phyloP scores from a whole-genome alignment of 2,888 invertebrate genomes.

The Oscheius myriophilus region DNA sequence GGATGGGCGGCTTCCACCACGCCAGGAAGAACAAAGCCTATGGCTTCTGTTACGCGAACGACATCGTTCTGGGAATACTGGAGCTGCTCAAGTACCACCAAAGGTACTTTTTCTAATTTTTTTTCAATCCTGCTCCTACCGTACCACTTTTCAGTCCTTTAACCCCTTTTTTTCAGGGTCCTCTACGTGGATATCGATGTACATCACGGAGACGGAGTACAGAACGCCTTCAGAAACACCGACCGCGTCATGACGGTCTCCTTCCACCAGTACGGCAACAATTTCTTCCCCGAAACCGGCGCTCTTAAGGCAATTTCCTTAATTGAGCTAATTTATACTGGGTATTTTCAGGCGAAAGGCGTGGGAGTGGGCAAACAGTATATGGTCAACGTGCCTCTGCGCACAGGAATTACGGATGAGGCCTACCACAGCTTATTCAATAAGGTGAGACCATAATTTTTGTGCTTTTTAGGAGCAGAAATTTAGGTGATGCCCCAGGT shows the following conservation, averaged over 20 bases:
- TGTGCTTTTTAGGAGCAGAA: too few relatives aligned
- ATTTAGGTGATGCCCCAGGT: slow-evolving; percentile 76
- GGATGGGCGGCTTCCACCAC: slow-evolving; percentile 99
- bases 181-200: slow-evolving; percentile 99
- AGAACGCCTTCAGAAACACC: slow-evolving; percentile 86
- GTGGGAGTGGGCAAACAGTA: slow-evolving; percentile 91
- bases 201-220: slow-evolving; percentile 99
- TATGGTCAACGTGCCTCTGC: slow-evolving; percentile 95
- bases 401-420: slow-evolving; percentile 98
- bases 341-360: slow-evolving; percentile 75
- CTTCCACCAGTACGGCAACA: slow-evolving; percentile 95
- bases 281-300: slow-evolving; percentile 98
- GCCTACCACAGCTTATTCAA: slow-evolving; percentile 92
- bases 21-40: slow-evolving; percentile 91
- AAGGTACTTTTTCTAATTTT: slow-evolving; percentile 32
- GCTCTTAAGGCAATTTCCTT: slow-evolving; percentile 73
- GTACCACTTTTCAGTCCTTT: too few relatives aligned
- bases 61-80: slow-evolving; percentile 95
- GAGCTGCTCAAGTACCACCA: slow-evolving; percentile 84
- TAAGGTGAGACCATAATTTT: slow-evolving; percentile 72
- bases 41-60: slow-evolving; percentile 99
- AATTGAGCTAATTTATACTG: too few relatives aligned
- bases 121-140: too few relatives aligned
- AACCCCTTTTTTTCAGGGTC: slow-evolving; percentile 79
- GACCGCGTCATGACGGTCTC: slow-evolving; percentile 99